phyloP scores from a whole-genome alignment of 2,113 vertebrate species.

The Cnemophilus loriae region DNA sequence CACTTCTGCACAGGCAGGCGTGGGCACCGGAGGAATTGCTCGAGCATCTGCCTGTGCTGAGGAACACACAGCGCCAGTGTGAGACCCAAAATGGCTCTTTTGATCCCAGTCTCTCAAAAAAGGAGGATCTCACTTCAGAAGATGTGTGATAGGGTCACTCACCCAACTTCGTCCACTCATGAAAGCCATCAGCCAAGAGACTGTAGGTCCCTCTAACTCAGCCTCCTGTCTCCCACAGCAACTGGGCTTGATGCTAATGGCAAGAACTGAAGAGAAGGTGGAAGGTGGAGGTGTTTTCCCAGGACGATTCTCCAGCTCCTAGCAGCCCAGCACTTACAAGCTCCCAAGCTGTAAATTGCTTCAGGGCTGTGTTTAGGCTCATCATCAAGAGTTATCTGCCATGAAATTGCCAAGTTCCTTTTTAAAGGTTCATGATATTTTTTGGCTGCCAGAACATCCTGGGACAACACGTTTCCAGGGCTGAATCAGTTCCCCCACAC shows the following conservation, averaged over 20 bases:
- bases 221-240: background rate
- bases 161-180: too few relatives aligned
- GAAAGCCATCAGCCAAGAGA: background rate
- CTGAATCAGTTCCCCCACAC: background rate
- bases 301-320: background rate
- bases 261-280: background rate
- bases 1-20: background rate
- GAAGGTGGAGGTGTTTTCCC: background rate
- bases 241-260: background rate
- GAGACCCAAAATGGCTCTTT: background rate
- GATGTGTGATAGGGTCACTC: background rate
- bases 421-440: background rate
- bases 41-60: background rate
- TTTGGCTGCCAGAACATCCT: background rate
- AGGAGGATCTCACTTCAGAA: background rate
- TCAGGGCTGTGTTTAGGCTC: background rate
- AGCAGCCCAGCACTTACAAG: background rate
- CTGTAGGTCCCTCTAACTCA: background rate
- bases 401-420: slow-evolving; percentile 3
- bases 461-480: background rate
- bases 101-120: background rate
- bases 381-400: slow-evolving; percentile 5
- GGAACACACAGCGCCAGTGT: fast-evolving
- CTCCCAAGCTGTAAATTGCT: background rate
- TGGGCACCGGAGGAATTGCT: background rate